These are phyloP conservation scores for Pelobates cultripes DNA, from an alignment of 2,797 vertebrate species.

Conservation along the genomic window DNA sequence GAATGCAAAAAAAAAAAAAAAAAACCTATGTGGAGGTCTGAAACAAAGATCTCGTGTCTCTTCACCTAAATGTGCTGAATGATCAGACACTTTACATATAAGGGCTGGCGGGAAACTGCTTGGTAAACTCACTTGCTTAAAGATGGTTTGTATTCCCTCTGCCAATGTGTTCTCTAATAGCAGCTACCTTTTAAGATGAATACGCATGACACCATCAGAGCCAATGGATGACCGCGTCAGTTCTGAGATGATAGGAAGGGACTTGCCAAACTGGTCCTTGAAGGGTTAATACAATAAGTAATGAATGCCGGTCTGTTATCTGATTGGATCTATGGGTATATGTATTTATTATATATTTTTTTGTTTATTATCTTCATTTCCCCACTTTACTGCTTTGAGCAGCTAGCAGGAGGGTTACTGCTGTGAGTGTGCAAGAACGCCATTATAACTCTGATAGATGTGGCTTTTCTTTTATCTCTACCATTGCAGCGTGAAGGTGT, in stretches of 20 bases:
- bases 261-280: not conserved
- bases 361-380: constrained; percentile 17
- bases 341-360: constrained; percentile 48
- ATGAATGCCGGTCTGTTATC: constrained; percentile 5
- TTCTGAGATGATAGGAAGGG: not conserved
- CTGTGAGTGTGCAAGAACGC: not conserved
- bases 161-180: not conserved
- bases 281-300: constrained; percentile 10
- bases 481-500: constrained; percentile 35
- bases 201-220: no score
- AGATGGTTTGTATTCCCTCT: not conserved
- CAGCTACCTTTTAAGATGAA: not conserved
- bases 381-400: constrained; percentile 6
- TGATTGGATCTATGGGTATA: constrained; percentile 23
- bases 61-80: constrained; percentile 12
- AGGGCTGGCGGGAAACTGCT: constrained; percentile 29
- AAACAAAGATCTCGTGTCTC: constrained; percentile 19
- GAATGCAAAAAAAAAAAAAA: constrained; percentile 34
- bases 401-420: constrained; percentile 10
- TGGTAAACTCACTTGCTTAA: not conserved
- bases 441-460: not conserved
- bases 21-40: constrained; percentile 19
- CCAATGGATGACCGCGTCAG: no score
- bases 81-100: not conserved
- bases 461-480: constrained; percentile 2